Conservation (phyloP, 2,113 vertebrate species). For the Myocastor coypus region DNA sequence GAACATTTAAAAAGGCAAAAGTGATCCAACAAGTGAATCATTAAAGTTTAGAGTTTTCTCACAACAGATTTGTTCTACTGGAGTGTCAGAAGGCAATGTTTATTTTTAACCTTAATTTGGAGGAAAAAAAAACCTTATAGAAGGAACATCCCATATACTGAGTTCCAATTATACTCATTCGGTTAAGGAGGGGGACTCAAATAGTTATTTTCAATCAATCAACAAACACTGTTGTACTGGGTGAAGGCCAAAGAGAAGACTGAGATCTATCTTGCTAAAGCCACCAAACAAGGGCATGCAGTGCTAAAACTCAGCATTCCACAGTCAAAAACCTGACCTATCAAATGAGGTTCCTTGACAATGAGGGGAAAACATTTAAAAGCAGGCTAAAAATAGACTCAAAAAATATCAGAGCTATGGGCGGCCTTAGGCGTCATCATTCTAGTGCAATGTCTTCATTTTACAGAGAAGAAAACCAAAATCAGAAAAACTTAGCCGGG, state of each 20-base stretch:
- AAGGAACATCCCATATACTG: constrained; percentile 31
- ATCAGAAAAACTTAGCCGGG: too few species aligned
- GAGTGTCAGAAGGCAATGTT: background rate
- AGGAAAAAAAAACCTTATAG: background rate
- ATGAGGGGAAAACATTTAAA: background rate
- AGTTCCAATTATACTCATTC: background rate
- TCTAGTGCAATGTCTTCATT: background rate
- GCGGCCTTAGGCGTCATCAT: background rate
- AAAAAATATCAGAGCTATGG: background rate
- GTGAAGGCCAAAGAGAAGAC: background rate
- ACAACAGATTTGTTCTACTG: constrained; percentile 14
- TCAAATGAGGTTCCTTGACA: background rate
- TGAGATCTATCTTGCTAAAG: background rate
- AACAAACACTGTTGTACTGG: background rate
- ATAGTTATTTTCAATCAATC: background rate
- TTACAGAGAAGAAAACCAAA: background rate
- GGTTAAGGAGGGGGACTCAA: background rate
- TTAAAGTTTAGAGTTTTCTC: constrained; percentile 60
- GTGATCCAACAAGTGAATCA: constrained; percentile 54
- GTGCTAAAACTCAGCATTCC: background rate
- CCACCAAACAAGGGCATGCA: background rate
- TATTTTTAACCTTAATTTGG: constrained; percentile 56
- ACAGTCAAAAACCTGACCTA: background rate
- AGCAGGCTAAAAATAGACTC: background rate
- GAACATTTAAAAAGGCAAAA: constrained; percentile 40